Evolutionary conservation across 2,113 vertebrate genomes (phyloP).

Genomic region (Hippoglossus stenolepis): DNA sequence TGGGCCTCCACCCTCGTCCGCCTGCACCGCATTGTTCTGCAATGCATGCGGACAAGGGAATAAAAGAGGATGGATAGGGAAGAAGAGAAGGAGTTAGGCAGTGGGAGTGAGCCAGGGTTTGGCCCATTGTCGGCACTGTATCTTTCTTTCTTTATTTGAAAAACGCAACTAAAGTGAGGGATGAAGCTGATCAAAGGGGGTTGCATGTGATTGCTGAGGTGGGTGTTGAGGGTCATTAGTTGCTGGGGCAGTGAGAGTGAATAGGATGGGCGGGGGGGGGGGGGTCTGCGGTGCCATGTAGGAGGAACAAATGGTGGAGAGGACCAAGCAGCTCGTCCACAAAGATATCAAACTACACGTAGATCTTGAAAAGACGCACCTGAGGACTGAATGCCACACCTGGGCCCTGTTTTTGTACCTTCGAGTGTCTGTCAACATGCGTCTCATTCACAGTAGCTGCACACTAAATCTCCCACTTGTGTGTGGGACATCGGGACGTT

Average conservation of each 20-base stretch:
- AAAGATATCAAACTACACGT: conserved; percentile 40
- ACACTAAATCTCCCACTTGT: conserved; percentile 14
- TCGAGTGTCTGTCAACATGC: conserved; percentile 45
- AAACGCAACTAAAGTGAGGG: conserved; percentile 65
- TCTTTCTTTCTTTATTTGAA: conserved; percentile 62
- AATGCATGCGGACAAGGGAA: conserved; percentile 64
- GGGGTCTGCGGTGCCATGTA: conserved; percentile 11
- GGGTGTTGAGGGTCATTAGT: conserved; percentile 37
- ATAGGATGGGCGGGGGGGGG: not conserved
- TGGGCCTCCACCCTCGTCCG: conserved; percentile 69
- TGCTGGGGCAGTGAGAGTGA: conserved; percentile 24
- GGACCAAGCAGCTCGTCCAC: conserved; percentile 14
- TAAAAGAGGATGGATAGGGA: conserved; percentile 69
- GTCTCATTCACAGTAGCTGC: conserved; percentile 21
- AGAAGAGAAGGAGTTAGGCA: conserved; percentile 53
- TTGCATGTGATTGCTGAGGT: conserved; percentile 48
- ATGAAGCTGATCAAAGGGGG: conserved; percentile 76
- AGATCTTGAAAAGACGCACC: conserved; percentile 55
- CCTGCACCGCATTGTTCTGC: conserved; percentile 68
- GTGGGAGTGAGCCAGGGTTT: conserved; percentile 64
- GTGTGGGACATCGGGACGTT: conserved; percentile 11
- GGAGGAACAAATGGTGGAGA: conserved; percentile 29
- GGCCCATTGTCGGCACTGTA: conserved; percentile 68
- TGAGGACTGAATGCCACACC: conserved; percentile 60
- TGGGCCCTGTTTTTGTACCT: conserved; percentile 44